These are phyloP conservation scores for Glaucomys volans DNA, from an alignment of 2,113 vertebrate genomes.

Conservation along the genomic window DNA sequence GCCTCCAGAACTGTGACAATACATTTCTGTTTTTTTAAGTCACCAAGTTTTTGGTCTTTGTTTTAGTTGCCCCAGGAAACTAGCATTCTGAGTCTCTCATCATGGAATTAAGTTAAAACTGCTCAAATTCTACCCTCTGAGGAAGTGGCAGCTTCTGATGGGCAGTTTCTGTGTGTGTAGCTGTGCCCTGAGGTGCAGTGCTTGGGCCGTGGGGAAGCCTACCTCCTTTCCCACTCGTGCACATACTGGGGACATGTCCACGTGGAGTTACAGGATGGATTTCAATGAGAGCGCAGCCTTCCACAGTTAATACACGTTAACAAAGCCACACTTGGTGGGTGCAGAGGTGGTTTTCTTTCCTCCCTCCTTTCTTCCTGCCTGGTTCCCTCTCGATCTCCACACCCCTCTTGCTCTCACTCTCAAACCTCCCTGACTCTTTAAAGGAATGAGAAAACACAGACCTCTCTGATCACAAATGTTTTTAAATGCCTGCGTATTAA, in stretches of 20 bases:
- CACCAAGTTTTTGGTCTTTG: background rate
- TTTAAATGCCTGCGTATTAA: slow-evolving; percentile 82
- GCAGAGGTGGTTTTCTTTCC: background rate
- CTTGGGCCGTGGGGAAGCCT: background rate
- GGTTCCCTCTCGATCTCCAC: background rate
- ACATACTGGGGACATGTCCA: background rate
- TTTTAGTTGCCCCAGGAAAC: background rate
- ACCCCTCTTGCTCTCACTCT: background rate
- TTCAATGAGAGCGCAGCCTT: no score
- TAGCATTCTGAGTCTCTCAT: accelerated
- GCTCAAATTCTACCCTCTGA: background rate
- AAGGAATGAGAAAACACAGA: slow-evolving; percentile 81
- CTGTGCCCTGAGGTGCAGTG: background rate
- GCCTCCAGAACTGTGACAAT: background rate
- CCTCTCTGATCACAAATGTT: slow-evolving; percentile 81
- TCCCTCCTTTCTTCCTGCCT: background rate
- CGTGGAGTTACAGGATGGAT: accelerated
- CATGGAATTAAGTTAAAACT: background rate
- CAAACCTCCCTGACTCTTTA: slow-evolving; percentile 66
- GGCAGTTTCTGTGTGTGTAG: background rate
- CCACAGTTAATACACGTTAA: background rate
- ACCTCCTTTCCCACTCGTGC: background rate
- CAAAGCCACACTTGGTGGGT: background rate
- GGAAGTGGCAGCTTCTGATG: background rate
- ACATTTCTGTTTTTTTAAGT: background rate